A percentile compares a stretch with the other conserved stretches of the same genome.
Evolutionary conservation across 1,140 invertebrate species (phyloP).

Genomic region (Pristionchus pacificus): DNA sequence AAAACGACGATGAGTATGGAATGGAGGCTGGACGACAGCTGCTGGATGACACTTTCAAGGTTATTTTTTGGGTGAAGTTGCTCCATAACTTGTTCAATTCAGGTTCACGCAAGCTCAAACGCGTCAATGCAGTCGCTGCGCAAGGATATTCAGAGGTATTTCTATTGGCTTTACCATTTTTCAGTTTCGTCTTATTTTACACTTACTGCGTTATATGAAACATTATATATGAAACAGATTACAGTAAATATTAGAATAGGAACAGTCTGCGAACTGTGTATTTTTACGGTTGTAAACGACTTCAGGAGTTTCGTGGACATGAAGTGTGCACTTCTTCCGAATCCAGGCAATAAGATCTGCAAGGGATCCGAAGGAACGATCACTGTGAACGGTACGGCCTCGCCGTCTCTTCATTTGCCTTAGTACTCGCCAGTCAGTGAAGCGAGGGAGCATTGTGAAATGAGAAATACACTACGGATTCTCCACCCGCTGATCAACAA

Average conservation of each 20-base stretch:
- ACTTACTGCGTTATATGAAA: background rate
- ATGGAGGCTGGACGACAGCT: background rate
- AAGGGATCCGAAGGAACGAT: background rate
- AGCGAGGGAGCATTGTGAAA: background rate
- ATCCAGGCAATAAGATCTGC: background rate
- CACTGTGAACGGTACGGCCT: background rate
- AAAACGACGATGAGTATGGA: background rate
- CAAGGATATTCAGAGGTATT: background rate
- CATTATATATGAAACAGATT: no score
- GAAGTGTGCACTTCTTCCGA: background rate
- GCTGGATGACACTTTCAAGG: background rate
- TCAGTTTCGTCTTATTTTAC: background rate
- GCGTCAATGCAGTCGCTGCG: background rate
- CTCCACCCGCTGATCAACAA: no score
- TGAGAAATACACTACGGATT: no score
- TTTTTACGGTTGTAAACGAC: no score
- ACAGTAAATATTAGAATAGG: no score
- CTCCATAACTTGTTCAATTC: background rate
- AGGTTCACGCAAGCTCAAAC: background rate
- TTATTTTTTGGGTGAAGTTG: background rate
- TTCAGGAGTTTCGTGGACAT: background rate
- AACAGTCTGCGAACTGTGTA: no score
- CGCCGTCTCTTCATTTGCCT: no score
- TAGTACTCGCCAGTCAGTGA: no score
- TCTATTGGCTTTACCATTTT: background rate